Evolutionary conservation across 1,140 invertebrate species (phyloP).

Genomic region (Diabrotica virgifera): DNA sequence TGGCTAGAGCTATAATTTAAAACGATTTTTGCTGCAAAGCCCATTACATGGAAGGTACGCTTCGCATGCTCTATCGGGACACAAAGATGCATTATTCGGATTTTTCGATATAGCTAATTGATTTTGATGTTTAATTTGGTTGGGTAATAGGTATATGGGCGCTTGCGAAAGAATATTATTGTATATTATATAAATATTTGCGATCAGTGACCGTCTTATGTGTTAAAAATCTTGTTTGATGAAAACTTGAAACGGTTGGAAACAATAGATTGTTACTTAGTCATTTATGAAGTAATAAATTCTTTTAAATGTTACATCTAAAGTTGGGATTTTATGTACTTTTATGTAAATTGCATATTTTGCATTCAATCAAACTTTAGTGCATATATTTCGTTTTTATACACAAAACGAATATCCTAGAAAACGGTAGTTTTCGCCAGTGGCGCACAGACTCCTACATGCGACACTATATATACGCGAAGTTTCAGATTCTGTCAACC

Average conservation of each 20-base stretch:
- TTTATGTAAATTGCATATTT: too few species aligned
- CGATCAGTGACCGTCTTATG: not conserved
- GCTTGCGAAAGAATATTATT: not conserved
- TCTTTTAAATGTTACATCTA: too few species aligned
- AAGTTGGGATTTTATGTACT: too few species aligned
- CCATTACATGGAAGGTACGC: not conserved
- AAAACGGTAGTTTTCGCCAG: too few species aligned
- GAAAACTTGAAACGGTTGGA: too few species aligned
- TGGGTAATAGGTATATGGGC: not conserved
- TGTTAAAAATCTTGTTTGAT: not conserved
- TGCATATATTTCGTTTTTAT: too few species aligned
- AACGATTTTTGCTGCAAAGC: not conserved
- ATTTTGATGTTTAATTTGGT: not conserved
- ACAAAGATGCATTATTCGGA: conserved; percentile 1
- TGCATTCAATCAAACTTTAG: too few species aligned
- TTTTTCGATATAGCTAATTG: conserved; percentile 3
- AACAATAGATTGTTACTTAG: not conserved
- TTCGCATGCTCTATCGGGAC: not conserved
- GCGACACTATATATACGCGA: too few species aligned
- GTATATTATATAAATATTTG: not conserved
- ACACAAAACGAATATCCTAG: too few species aligned
- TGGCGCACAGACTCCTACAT: too few species aligned
- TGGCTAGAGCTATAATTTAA: conserved; percentile 1
- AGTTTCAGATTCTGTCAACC: too few species aligned
- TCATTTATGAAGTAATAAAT: too few species aligned